Evolutionary conservation across 2,797 vertebrate genomes (phyloP), one percentile per base, ranked within the genome.

Genomic region (Alca torda): DNA sequence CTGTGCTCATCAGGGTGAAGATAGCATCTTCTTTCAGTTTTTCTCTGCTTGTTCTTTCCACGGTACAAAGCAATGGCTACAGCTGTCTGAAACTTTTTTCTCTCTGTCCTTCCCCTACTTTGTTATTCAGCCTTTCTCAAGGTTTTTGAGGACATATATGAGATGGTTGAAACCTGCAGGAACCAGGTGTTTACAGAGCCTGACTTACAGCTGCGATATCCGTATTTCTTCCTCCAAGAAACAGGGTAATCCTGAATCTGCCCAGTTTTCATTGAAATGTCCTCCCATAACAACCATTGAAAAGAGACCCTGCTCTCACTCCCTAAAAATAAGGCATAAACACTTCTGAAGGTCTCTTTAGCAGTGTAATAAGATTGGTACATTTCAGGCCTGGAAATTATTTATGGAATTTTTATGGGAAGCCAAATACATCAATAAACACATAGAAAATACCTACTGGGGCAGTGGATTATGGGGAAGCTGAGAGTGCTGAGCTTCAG

Each of bases 301-400:
- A 88, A 70, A 87, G 21, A 51, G 7, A 86, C 6, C 2, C 0
- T 51, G 51, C 50, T 63, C 56, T 51, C 37, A 35, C 4, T 81
- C 51, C 39, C 39, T 81, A 26, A 81, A 95, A 79, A 79, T 25
- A 65, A 95, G 53, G 33, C 56, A 25, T 90, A 69, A 87, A 70
- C 24, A 16, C 65, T 93, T 90, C 65, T 46, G 64, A 88, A 78
- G 41, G 84, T 88, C 87, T 91, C 90, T 85, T 78, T 64, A 88
- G 35, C 65, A 78, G 57, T 33, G 17, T 76, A 72, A 64, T 80
- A 90, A 64, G 30, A 65, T 75, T 78, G 33, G 11, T 81, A 69
- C 65, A 5, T 81, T 90, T 93, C 69, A 84, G 39, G 33, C 51
- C 69, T 81, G 50, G 63, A 84, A 96, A 73, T 92, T 90, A 91